These are phyloP conservation scores for Butastur rufipennis DNA, from an alignment of 2,113 vertebrate species.

Conservation along the genomic window DNA sequence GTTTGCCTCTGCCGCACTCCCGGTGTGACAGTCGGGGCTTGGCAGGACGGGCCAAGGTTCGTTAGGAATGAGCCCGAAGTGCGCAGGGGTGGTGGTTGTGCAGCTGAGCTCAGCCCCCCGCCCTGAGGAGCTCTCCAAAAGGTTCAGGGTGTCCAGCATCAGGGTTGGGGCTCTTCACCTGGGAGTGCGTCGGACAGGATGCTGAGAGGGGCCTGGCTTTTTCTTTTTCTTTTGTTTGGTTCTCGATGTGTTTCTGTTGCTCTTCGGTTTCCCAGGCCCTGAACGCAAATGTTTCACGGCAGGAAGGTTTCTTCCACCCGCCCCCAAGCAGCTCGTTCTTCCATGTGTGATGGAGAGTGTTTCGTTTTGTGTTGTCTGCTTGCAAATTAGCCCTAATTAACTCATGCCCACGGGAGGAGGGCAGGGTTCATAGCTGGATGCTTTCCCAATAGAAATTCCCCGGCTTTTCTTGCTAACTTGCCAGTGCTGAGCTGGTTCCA, in stretches of 20 bases:
- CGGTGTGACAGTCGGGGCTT: background rate
- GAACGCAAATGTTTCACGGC: fast-evolving
- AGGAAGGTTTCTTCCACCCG: background rate
- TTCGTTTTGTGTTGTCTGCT: background rate
- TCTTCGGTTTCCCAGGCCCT: background rate
- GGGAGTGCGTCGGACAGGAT: fast-evolving
- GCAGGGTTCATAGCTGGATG: background rate
- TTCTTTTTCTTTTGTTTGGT: background rate
- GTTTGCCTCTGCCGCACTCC: fast-evolving
- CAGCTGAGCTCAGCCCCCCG: background rate
- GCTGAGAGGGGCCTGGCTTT: background rate
- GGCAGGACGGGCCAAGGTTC: background rate
- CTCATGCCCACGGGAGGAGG: background rate
- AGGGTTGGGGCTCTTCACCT: background rate
- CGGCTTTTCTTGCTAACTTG: background rate
- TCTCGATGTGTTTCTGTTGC: background rate
- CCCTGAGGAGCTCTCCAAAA: background rate
- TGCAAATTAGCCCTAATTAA: background rate
- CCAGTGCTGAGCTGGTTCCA: fast-evolving
- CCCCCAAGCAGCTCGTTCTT: background rate
- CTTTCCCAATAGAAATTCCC: background rate
- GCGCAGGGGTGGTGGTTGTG: fast-evolving
- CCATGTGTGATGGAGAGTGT: background rate
- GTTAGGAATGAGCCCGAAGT: fast-evolving
- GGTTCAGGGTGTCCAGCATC: fast-evolving